Conservation (phyloP, 2,113 vertebrate genomes). For the Sminthopsis crassicaudata region DNA sequence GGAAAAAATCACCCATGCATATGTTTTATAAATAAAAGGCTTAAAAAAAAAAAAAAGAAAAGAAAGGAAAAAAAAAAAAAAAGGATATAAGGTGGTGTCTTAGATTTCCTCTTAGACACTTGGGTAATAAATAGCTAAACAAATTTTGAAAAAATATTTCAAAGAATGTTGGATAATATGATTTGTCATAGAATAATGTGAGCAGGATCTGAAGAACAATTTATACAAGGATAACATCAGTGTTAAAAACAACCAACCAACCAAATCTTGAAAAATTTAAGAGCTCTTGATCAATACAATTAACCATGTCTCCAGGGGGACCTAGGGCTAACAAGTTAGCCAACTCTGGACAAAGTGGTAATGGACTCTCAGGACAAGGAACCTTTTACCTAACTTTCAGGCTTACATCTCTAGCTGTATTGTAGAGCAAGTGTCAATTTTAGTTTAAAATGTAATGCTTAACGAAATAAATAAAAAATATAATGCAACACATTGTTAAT, state of each 20-base stretch:
- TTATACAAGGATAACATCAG: neutral
- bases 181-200: neutral
- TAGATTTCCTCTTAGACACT: neutral
- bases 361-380: neutral
- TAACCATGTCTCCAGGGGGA: neutral
- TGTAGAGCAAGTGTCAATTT: neutral
- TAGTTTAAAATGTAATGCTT: neutral
- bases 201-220: neutral
- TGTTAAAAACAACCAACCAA: neutral
- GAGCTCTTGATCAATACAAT: neutral
- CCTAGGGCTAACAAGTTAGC: neutral
- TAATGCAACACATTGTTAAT: neutral
- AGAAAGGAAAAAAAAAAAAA: no score
- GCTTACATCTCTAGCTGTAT: neutral
- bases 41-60: no score
- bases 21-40: no score
- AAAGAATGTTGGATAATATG: neutral
- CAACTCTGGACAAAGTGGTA: neutral
- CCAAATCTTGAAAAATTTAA: neutral
- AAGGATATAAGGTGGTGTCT: no score
- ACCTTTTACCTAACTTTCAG: neutral
- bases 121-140: neutral
- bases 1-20: no score
- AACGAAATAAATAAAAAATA: neutral
- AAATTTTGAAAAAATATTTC: neutral